Conservation (phyloP, 2,888 invertebrate genomes). For the Cheilosia impressa region DNA sequence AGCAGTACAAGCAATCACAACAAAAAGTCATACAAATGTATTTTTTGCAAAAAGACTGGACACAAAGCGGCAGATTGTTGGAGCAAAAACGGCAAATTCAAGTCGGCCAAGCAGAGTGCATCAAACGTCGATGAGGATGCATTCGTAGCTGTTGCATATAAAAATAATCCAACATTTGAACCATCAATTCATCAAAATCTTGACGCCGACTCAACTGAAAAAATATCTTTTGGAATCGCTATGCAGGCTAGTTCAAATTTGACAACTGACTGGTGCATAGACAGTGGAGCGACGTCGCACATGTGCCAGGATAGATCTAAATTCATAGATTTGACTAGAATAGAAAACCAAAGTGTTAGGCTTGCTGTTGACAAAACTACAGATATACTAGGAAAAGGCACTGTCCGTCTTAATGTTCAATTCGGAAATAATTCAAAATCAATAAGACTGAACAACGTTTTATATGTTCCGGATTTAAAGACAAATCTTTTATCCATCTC, state of each 20-base stretch:
- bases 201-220: not conserved
- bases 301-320: constrained; percentile 48
- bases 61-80: constrained; percentile 44
- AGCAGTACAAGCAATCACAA: not conserved
- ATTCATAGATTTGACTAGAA: constrained; percentile 12
- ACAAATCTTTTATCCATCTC: constrained; percentile 71
- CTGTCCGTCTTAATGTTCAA: constrained; percentile 23
- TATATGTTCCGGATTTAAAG: constrained; percentile 53
- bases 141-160: constrained; percentile 14
- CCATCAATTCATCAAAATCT: not conserved
- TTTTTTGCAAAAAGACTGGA: constrained; percentile 33
- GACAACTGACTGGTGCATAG: constrained; percentile 29
- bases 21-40: constrained; percentile 31
- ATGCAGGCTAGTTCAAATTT: not conserved
- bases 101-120: constrained; percentile 21
- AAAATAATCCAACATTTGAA: not conserved
- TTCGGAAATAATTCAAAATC: constrained; percentile 1
- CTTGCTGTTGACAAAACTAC: constrained; percentile 60
- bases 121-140: constrained; percentile 19
- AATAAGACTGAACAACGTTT: constrained; percentile 59
- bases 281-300: constrained; percentile 51
- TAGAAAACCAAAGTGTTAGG: constrained; percentile 37
- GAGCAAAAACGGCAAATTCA: constrained; percentile 8
- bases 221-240: constrained; percentile 1
- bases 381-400: constrained; percentile 57